phyloP scores from a whole-genome alignment of 2,113 vertebrate species.

The Dissostichus mawsoni region DNA sequence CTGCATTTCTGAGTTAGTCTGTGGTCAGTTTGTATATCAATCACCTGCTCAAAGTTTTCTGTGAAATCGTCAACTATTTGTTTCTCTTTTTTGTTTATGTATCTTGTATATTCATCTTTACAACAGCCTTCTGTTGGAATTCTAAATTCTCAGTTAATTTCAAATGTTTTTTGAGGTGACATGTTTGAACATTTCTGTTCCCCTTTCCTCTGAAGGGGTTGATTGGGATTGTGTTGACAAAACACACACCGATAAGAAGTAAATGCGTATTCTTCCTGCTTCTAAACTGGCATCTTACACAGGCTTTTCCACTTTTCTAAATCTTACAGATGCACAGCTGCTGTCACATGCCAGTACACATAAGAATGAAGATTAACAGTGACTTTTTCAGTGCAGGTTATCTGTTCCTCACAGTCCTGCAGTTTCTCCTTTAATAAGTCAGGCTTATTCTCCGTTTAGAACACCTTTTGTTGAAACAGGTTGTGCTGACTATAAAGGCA shows the following conservation, averaged over 20 bases:
- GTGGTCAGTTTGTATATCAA: constrained; percentile 1
- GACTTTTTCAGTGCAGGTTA: constrained; percentile 35
- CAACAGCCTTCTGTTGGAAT: background rate
- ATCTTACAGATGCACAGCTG: constrained; percentile 49
- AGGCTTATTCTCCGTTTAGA: constrained; percentile 22
- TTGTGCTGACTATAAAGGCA: constrained; percentile 51
- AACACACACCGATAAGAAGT: constrained; percentile 41
- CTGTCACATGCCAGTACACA: constrained; percentile 13
- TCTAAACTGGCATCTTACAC: constrained; percentile 41
- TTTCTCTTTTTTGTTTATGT: background rate
- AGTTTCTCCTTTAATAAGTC: constrained; percentile 52
- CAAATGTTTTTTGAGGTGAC: constrained; percentile 1
- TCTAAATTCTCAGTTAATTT: constrained; percentile 14
- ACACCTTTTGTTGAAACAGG: constrained; percentile 47
- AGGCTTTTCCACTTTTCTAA: constrained; percentile 39
- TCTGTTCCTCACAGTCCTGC: constrained; percentile 55
- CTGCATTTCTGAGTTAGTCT: constrained; percentile 22
- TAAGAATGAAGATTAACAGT: constrained; percentile 24
- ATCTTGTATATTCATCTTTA: background rate
- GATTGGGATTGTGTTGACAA: constrained; percentile 59
- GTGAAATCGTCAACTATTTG: background rate
- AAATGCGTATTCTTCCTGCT: constrained; percentile 22
- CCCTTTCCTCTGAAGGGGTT: constrained; percentile 35
- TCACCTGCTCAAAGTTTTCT: constrained; percentile 31
- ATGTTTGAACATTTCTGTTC: constrained; percentile 16